These are phyloP conservation scores for Tringa solitaria DNA, from an alignment of 2,113 vertebrate species.

Conservation along the genomic window DNA sequence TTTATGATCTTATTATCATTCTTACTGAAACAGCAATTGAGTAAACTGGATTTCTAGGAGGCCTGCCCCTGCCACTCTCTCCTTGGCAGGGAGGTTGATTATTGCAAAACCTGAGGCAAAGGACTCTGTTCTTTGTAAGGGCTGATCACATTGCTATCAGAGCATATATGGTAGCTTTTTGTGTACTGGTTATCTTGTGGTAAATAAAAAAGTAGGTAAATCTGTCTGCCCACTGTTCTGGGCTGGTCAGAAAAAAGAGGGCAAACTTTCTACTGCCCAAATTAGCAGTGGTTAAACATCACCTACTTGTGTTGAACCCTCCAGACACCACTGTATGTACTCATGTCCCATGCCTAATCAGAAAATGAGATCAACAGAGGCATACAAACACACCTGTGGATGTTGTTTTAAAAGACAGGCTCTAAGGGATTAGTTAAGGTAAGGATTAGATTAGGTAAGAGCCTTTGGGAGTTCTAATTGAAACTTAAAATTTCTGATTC, in stretches of 20 bases:
- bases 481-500: neutral
- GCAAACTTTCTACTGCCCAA: neutral
- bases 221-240: neutral
- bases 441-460: neutral
- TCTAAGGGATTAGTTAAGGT: neutral
- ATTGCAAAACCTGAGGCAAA: slow-evolving; percentile 30
- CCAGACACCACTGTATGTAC: fast-evolving
- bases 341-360: neutral
- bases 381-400: neutral
- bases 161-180: neutral
- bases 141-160: neutral
- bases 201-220: neutral
- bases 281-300: neutral
- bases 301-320: neutral
- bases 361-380: neutral
- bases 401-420: neutral
- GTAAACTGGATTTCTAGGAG: neutral
- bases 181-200: neutral
- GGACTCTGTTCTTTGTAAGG: neutral
- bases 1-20: neutral
- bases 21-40: neutral
- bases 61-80: neutral
- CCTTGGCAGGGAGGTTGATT: neutral
- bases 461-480: neutral
- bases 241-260: neutral